Evolutionary conservation across 2,888 invertebrate species (phyloP).

Genomic region (Temnothorax unifasciatus): DNA sequence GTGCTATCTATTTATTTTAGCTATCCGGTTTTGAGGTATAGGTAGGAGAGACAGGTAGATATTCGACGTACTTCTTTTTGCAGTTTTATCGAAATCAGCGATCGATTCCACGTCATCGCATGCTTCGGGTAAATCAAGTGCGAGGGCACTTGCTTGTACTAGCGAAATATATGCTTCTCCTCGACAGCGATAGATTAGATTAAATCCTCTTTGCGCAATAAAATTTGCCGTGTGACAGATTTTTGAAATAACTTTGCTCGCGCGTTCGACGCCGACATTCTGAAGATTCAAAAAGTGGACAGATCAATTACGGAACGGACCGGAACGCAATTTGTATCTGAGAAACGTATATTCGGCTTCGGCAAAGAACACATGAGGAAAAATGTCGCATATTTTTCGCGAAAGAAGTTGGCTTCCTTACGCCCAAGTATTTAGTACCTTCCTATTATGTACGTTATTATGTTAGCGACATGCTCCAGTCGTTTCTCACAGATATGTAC

Average conservation of each 20-base stretch:
- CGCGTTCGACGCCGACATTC: too few species aligned
- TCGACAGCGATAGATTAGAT: conserved; percentile 51
- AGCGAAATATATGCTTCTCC: conserved; percentile 24
- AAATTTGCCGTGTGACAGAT: conserved; percentile 6
- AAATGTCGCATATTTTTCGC: conserved; percentile 11
- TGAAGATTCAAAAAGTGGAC: background rate
- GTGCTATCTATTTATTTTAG: conserved; percentile 28
- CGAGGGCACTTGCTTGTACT: conserved; percentile 23
- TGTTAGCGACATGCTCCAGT: conserved; percentile 50
- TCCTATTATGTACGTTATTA: conserved; percentile 41
- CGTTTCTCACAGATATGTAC: conserved; percentile 53
- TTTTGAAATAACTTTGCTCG: conserved; percentile 5
- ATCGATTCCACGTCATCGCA: conserved; percentile 38
- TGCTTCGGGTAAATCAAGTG: conserved; percentile 19
- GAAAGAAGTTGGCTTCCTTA: conserved; percentile 16
- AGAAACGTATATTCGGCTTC: background rate
- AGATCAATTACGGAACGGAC: background rate
- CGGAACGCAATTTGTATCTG: background rate
- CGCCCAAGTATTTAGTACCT: conserved; percentile 51
- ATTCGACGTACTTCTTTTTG: background rate
- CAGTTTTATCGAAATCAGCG: conserved; percentile 34
- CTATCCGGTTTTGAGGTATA: background rate
- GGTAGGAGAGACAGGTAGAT: background rate
- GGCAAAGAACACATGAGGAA: background rate
- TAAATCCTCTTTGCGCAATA: conserved; percentile 40